phyloP scores from a whole-genome alignment of 2,888 invertebrate species.

The Oligia strigilis region DNA sequence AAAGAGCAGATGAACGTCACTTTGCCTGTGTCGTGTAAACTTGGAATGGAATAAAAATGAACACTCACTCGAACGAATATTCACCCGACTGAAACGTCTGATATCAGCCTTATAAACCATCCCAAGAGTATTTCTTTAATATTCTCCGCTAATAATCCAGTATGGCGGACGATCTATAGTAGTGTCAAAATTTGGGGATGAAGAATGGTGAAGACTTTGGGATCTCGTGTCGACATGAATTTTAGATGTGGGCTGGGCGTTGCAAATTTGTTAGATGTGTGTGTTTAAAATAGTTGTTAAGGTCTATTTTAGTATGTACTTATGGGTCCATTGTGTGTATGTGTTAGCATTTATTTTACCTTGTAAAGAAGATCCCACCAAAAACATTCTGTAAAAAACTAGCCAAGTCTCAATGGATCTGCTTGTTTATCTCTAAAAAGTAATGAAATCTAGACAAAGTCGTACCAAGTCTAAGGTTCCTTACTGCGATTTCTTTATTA shows the following conservation, averaged over 20 bases:
- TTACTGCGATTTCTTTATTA: no score
- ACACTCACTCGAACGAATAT: background rate
- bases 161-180: conserved; percentile 26
- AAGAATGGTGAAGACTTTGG: background rate
- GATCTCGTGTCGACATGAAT: background rate
- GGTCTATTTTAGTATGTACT: background rate
- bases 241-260: background rate
- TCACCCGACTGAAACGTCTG: background rate
- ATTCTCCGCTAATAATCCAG: conserved; percentile 45
- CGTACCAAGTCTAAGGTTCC: no score
- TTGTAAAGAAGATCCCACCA: no score
- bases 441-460: no score
- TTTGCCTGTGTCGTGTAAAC: no score
- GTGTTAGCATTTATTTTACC: background rate
- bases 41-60: background rate
- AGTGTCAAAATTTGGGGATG: background rate
- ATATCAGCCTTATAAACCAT: conserved; percentile 40
- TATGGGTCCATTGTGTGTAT: background rate
- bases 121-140: conserved; percentile 40
- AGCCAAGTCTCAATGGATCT: no score
- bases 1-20: background rate
- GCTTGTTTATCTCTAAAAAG: no score
- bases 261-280: background rate
- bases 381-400: no score
- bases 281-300: background rate